Evolutionary conservation across 1,140 invertebrate species (phyloP).

Genomic region (Eubasilissa regina): DNA sequence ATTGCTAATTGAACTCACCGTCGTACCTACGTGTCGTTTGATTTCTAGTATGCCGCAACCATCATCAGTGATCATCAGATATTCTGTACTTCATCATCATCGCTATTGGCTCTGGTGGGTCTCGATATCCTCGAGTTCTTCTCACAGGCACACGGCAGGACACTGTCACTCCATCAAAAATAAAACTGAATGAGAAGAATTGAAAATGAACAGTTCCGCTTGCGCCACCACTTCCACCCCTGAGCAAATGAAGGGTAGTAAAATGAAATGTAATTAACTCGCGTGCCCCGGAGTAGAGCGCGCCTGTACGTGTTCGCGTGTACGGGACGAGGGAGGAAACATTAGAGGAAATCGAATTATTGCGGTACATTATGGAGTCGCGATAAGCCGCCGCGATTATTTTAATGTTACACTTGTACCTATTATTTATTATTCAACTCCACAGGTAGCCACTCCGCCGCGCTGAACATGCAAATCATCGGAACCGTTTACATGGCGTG

Average conservation of each 20-base stretch:
- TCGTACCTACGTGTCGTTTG: too few relatives aligned
- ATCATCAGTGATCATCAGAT: too few relatives aligned
- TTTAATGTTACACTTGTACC: conserved; percentile 11
- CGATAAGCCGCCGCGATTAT: conserved; percentile 23
- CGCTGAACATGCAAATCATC: conserved; percentile 26
- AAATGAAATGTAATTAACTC: conserved; percentile 11
- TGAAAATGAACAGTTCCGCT: too few relatives aligned
- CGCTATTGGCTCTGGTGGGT: too few relatives aligned
- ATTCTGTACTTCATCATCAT: too few relatives aligned
- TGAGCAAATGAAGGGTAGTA: neutral
- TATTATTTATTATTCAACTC: conserved; percentile 20
- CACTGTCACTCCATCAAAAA: too few relatives aligned
- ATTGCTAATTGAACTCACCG: too few relatives aligned
- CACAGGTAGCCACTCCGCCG: conserved; percentile 24
- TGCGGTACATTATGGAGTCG: conserved; percentile 13
- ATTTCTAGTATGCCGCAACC: too few relatives aligned
- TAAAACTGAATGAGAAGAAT: too few relatives aligned
- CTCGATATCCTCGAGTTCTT: too few relatives aligned
- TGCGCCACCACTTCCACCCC: neutral
- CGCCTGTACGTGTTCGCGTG: conserved; percentile 22
- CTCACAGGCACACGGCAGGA: too few relatives aligned
- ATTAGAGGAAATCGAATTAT: conserved; percentile 25
- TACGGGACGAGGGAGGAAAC: neutral
- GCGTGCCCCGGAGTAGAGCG: conserved; percentile 1
- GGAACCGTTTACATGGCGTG: too few relatives aligned